Evolutionary conservation across 2,888 invertebrate species (phyloP).

Genomic region (Phorcus lineatus): DNA sequence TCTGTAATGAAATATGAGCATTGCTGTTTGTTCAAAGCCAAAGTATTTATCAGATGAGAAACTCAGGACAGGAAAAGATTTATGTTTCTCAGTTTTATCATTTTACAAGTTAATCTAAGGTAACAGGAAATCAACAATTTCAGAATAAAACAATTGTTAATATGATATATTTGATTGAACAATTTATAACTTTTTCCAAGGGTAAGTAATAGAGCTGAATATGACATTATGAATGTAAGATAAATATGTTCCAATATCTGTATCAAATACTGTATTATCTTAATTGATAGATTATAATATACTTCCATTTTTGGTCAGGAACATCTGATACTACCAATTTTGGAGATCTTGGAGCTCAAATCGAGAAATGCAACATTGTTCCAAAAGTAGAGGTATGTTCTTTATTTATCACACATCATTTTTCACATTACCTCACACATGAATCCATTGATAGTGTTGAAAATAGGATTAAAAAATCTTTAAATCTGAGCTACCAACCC

Average conservation of each 20-base stretch:
- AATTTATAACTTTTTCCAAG: no score
- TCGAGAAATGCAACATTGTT: slow-evolving; percentile 60
- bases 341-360: slow-evolving; percentile 58
- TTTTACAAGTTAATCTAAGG: no score
- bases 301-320: slow-evolving; percentile 45
- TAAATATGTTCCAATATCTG: no score
- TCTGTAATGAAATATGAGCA: neutral
- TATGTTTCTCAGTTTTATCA: no score
- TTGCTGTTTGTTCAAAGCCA: neutral
- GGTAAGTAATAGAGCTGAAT: neutral
- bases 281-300: no score
- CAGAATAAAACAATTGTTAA: no score
- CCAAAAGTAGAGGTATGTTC: slow-evolving; percentile 61
- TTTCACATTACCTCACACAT: neutral
- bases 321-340: slow-evolving; percentile 54
- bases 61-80: no score
- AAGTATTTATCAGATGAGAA: no score
- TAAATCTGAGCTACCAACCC: neutral
- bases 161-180: no score
- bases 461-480: neutral
- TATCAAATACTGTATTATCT: no score
- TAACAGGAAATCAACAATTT: neutral
- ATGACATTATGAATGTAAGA: no score
- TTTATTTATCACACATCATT: neutral
- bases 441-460: neutral